Evolutionary conservation across 2,888 invertebrate species (phyloP).

Genomic region (Protodeltote pygarga): DNA sequence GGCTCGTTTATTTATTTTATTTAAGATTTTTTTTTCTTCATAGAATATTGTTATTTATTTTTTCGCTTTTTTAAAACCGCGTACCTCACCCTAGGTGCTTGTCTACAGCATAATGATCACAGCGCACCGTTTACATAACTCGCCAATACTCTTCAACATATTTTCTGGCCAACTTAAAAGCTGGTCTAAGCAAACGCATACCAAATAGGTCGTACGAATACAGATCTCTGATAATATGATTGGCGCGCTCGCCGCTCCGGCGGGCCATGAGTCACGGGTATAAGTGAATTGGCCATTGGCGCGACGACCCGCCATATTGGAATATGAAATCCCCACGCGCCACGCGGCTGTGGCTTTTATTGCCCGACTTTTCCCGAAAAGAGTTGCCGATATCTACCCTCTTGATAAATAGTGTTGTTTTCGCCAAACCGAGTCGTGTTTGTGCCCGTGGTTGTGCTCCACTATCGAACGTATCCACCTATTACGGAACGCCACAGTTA

Average conservation of each 20-base stretch:
- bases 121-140: conserved; percentile 5
- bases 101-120: not conserved
- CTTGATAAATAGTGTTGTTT: conserved; percentile 86
- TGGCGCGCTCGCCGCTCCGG: conserved; percentile 51
- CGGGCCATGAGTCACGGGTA: conserved; percentile 64
- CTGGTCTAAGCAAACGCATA: conserved; percentile 37
- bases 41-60: too few relatives aligned
- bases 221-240: conserved; percentile 39
- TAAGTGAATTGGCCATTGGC: conserved; percentile 77
- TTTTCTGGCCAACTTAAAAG: conserved; percentile 35
- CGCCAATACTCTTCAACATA: conserved; percentile 18
- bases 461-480: conserved; percentile 51
- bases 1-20: too few relatives aligned
- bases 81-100: too few relatives aligned
- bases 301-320: conserved; percentile 75
- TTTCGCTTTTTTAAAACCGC: too few relatives aligned
- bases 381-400: conserved; percentile 75
- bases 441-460: conserved; percentile 61
- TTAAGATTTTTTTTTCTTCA: too few relatives aligned
- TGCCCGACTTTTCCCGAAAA: conserved; percentile 71
- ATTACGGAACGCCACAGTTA: conserved; percentile 51
- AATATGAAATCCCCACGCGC: conserved; percentile 74
- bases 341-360: conserved; percentile 75
- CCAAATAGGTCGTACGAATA: conserved; percentile 31
- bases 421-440: conserved; percentile 77